Base-by-base conservation (phyloP, 2,888 invertebrate species). In the Hirtodrosophila confusa region DNA sequence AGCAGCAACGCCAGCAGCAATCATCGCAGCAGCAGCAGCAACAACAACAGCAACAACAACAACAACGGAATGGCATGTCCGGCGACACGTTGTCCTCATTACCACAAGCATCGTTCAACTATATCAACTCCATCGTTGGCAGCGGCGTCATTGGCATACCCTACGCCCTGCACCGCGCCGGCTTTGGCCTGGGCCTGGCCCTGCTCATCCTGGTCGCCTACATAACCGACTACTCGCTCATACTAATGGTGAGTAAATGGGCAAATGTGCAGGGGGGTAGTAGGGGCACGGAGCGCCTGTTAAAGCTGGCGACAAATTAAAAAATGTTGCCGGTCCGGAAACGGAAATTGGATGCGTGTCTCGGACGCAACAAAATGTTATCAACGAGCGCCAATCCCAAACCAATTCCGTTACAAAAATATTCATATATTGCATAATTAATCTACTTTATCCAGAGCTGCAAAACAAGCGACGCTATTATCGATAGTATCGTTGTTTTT, bases 71-170 rank as follows among this genome's bases (percentile, higher is more conserved):
- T 68, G 78, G 68, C 45, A 65, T 76, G 51, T 63, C 82, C 48
- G 86, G 88, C 67, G 94, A 94, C 62, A 93, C 94, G 84, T 93
- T 94, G 79, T 94, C 94, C 80, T 94, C 95, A 68, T 92, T 95
- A 75, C 94, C 95, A 29, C 94, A 94, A 92, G 95, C 96, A 71
- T 95, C 95, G 91, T 96, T 96, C 91, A 97, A 97, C 93, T 96
- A 96, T 91, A 96, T 97, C 89, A 97, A 97, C 92, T 96, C 96
- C 49, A 97, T 97, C 89, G 95, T 97, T 72, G 97, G 97, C 62
- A 96, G 96, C 86, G 96, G 97, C 69, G 95, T 97, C 56, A 96
- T 97, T 87, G 96, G 96, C 58, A 95, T 96, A 90, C 95, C 95
- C n/a, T 97, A 95, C 90, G 96, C 96, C 0, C 92, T 97, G 6